phyloP scores from a whole-genome alignment of 1,140 invertebrate genomes.

The Drosophila guanche region DNA sequence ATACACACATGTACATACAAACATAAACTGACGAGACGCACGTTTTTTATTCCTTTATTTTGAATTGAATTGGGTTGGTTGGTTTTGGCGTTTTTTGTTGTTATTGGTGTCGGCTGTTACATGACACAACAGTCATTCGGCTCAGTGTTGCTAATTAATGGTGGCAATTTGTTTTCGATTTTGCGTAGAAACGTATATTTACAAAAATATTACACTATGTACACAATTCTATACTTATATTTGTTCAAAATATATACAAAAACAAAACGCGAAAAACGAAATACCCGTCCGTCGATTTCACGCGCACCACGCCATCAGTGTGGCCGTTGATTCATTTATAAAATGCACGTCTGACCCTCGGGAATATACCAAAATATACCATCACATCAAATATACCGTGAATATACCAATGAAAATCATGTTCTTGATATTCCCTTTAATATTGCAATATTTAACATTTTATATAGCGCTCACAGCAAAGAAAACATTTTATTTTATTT shows the following conservation, averaged over 20 bases:
- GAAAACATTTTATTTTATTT: no score
- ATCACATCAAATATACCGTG: no score
- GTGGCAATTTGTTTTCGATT: slow-evolving; percentile 1
- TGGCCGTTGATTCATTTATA: not conserved
- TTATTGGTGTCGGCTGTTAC: slow-evolving; percentile 51
- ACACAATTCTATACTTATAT: slow-evolving; percentile 41
- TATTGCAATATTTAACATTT: no score
- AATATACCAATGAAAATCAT: no score
- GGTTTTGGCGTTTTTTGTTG: slow-evolving; percentile 29
- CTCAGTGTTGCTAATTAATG: slow-evolving; percentile 21
- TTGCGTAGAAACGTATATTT: slow-evolving; percentile 31
- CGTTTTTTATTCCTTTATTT: slow-evolving; percentile 57
- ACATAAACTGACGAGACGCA: slow-evolving; percentile 39
- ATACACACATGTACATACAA: slow-evolving; percentile 35
- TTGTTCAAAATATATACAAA: slow-evolving; percentile 70
- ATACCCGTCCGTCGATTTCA: slow-evolving; percentile 15
- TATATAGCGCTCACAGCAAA: no score
- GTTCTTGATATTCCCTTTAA: no score
- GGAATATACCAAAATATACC: no score
- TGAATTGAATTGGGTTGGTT: slow-evolving; percentile 51
- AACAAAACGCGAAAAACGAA: slow-evolving; percentile 66
- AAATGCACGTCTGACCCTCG: no score
- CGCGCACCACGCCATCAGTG: slow-evolving; percentile 4
- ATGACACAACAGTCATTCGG: slow-evolving; percentile 44
- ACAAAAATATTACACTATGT: slow-evolving; percentile 53